Conservation (phyloP, 2,888 invertebrate species). For the Tubulanus polymorphus region DNA sequence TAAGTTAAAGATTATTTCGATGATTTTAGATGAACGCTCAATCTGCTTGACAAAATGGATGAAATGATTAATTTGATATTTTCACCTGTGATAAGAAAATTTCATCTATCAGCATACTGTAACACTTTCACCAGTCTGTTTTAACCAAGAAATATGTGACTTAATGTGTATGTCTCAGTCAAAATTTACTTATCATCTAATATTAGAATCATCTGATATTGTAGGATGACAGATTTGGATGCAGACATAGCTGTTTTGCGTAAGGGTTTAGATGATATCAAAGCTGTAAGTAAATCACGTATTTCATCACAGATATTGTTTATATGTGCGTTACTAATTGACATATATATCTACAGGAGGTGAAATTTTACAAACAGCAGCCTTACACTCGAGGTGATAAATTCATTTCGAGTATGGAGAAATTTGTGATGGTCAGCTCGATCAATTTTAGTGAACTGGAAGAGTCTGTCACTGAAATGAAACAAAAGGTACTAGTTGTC, state of each 20-base stretch:
- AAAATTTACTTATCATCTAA: too few species aligned
- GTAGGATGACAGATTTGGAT: conserved; percentile 80
- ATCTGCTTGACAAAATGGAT: too few species aligned
- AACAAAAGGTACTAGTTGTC: conserved; percentile 61
- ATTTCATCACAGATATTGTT: background rate
- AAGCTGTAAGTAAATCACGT: conserved; percentile 55
- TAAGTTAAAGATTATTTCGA: too few species aligned
- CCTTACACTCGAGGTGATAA: conserved; percentile 64
- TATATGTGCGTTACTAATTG: background rate
- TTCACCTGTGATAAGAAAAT: too few species aligned
- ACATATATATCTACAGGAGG: conserved; percentile 59
- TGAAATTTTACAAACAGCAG: conserved; percentile 82
- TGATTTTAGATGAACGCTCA: too few species aligned
- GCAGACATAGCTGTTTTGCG: conserved; percentile 81
- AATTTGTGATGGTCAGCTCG: conserved; percentile 88
- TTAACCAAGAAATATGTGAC: too few species aligned
- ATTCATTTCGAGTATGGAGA: conserved; percentile 89
- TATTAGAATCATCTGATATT: too few species aligned
- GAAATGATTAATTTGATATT: too few species aligned
- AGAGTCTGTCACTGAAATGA: conserved; percentile 92
- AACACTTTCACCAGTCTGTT: too few species aligned
- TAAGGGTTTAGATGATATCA: conserved; percentile 79
- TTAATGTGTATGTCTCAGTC: too few species aligned
- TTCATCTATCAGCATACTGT: too few species aligned
- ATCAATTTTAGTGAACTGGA: conserved; percentile 89